phyloP scores from a whole-genome alignment of 2,888 invertebrate species.

The Hesperia comma region DNA sequence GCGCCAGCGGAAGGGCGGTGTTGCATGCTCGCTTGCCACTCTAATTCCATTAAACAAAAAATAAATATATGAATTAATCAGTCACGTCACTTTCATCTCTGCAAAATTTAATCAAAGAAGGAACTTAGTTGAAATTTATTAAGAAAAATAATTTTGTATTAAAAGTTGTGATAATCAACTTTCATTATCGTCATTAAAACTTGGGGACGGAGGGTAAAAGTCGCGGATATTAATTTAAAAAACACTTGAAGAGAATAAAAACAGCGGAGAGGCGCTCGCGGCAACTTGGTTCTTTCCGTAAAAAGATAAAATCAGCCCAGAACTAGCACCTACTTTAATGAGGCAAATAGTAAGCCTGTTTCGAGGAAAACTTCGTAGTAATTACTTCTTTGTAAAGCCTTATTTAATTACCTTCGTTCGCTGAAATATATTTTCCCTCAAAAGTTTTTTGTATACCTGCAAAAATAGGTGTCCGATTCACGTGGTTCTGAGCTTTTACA shows the following conservation, averaged over 20 bases:
- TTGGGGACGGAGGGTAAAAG: not conserved
- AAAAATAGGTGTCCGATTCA: too few relatives aligned
- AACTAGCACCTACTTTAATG: conserved; percentile 14
- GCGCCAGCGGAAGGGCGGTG: too few relatives aligned
- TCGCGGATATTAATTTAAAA: not conserved
- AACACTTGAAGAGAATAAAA: not conserved
- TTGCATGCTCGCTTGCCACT: too few relatives aligned
- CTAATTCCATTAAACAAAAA: too few relatives aligned
- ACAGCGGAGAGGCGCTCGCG: not conserved
- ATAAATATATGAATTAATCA: too few relatives aligned
- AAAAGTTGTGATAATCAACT: not conserved
- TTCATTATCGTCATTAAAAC: conserved; percentile 7
- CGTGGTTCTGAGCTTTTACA: too few relatives aligned
- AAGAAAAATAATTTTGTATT: not conserved
- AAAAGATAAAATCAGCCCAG: not conserved
- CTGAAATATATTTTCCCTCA: not conserved
- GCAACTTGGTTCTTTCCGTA: not conserved
- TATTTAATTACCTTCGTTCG: not conserved
- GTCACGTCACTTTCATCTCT: too few relatives aligned
- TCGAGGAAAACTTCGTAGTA: not conserved
- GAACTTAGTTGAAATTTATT: not conserved
- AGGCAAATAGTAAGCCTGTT: conserved; percentile 14
- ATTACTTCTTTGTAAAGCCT: not conserved
- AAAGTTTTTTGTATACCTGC: too few relatives aligned
- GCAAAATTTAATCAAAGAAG: not conserved